phyloP scores from a whole-genome alignment of 2,113 vertebrate species.

The Psammodynastes pulverulentus region DNA sequence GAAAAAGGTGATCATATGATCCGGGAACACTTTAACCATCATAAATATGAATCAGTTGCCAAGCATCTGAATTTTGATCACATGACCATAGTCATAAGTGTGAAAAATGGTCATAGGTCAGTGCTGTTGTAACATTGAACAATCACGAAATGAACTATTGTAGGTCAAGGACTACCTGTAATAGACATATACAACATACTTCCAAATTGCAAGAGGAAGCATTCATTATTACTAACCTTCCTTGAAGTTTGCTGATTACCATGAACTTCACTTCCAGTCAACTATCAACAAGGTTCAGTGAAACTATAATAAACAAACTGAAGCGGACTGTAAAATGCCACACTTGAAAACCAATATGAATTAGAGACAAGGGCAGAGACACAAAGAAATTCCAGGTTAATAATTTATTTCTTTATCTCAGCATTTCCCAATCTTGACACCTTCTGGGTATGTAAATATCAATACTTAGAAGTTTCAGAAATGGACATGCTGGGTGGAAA shows the following conservation, averaged over 20 bases:
- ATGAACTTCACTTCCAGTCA: conserved; percentile 11
- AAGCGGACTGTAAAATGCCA: accelerated
- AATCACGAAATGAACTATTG: background rate
- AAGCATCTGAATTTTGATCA: background rate
- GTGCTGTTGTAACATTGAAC: background rate
- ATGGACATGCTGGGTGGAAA: background rate
- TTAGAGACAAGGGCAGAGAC: background rate
- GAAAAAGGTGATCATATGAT: background rate
- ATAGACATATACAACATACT: background rate
- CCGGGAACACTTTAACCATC: background rate
- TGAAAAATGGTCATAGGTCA: background rate
- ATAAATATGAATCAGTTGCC: background rate
- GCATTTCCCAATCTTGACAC: background rate
- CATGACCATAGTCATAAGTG: background rate
- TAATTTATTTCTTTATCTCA: background rate
- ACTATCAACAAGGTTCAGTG: conserved; percentile 13
- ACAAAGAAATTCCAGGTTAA: background rate
- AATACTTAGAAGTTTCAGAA: background rate
- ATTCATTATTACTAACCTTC: background rate
- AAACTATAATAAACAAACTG: background rate
- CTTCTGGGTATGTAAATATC: background rate
- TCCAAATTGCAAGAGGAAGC: conserved; percentile 1
- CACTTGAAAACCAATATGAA: accelerated
- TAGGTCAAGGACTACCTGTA: background rate
- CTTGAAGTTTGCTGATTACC: conserved; percentile 27